phyloP scores from a whole-genome alignment of 2,888 invertebrate genomes.

The Drosophila ustulata region DNA sequence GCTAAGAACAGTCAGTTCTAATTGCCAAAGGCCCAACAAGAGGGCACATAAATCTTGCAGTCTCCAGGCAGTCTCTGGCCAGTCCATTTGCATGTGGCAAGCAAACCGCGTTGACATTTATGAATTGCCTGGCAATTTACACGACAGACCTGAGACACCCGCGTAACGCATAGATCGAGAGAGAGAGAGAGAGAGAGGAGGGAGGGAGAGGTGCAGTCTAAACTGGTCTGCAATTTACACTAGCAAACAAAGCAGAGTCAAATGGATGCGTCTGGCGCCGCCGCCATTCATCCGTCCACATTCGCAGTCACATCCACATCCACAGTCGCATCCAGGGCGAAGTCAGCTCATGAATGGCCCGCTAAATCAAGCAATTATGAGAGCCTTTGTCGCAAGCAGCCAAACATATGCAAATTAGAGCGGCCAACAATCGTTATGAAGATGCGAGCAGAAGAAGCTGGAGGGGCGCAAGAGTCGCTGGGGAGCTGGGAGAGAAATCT shows the following conservation, averaged over 20 bases:
- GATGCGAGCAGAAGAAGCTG: constrained; percentile 18
- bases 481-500: constrained; percentile 59
- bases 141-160: constrained; percentile 70
- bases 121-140: constrained; percentile 81
- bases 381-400: constrained; percentile 80
- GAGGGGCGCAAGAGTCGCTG: background rate
- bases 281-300: constrained; percentile 28
- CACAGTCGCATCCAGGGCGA: constrained; percentile 6
- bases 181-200: background rate
- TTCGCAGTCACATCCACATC: background rate
- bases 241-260: constrained; percentile 31
- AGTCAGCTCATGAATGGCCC: constrained; percentile 77
- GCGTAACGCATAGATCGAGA: constrained; percentile 49
- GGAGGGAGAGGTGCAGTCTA: constrained; percentile 1
- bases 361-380: constrained; percentile 84
- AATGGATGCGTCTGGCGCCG: constrained; percentile 69
- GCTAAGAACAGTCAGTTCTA: constrained; percentile 17
- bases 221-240: constrained; percentile 73
- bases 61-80: constrained; percentile 8
- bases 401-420: constrained; percentile 78
- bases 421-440: constrained; percentile 53
- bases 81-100: constrained; percentile 35
- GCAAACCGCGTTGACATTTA: constrained; percentile 77
- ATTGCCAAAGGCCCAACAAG: constrained; percentile 41
- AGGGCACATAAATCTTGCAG: constrained; percentile 45